Percentiles rank a stretch among this genome's conserved stretches.
Conservation (phyloP, 92 coral and sea anemone genomes). For the Bergia sp. region DNA sequence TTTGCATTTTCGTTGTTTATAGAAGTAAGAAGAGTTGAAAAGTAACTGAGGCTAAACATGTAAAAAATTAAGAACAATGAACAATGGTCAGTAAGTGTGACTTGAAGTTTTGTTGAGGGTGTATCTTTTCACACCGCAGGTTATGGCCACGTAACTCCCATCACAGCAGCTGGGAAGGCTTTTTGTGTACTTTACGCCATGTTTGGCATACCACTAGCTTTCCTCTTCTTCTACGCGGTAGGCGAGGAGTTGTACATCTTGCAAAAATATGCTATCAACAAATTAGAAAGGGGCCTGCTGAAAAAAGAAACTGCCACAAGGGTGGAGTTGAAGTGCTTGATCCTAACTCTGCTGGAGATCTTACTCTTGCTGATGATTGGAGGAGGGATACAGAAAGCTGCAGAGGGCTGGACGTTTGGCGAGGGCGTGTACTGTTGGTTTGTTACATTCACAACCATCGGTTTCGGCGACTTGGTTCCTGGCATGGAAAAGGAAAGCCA, state of each 20-base stretch:
- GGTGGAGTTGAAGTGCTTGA: constrained; percentile 16
- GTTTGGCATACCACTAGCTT: constrained; percentile 25
- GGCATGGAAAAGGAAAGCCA: neutral
- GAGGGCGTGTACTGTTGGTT: constrained; percentile 34
- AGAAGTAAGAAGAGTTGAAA: too few species aligned
- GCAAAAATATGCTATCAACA: neutral
- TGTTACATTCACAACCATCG: constrained; percentile 32
- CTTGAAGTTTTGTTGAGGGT: too few species aligned
- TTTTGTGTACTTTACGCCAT: constrained; percentile 23
- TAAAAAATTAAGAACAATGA: too few species aligned
- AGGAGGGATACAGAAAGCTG: constrained; percentile 12
- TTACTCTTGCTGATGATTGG: constrained; percentile 21
- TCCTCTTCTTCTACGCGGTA: constrained; percentile 32
- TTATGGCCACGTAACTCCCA: constrained; percentile 24
- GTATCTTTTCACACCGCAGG: neutral
- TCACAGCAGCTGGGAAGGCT: neutral
- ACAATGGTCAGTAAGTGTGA: too few species aligned
- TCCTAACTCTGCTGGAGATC: constrained; percentile 13
- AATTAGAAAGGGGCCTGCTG: constrained; percentile 11
- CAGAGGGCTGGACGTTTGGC: constrained; percentile 18
- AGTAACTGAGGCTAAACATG: too few species aligned
- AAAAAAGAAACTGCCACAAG: neutral
- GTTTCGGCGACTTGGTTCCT: constrained; percentile 26
- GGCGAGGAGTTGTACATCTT: constrained; percentile 12
- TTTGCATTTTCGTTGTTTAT: too few species aligned